Evolutionary conservation across 2,113 vertebrate genomes (phyloP).

Genomic region (Dissostichus mawsoni): DNA sequence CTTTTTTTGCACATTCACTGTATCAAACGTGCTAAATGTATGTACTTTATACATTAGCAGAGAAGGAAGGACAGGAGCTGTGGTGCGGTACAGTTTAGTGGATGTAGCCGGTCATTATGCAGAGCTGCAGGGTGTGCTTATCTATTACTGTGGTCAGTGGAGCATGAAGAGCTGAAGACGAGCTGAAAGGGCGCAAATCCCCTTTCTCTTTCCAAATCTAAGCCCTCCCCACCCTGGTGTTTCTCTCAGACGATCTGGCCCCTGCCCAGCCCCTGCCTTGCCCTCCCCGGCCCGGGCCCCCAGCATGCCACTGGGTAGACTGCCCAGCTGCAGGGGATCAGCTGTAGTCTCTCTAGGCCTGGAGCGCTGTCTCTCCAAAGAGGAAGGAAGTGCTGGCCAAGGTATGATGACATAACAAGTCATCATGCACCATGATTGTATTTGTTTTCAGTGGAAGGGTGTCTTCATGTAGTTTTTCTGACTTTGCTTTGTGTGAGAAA

Average conservation of each 20-base stretch:
- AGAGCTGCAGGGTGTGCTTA: slow-evolving; percentile 88
- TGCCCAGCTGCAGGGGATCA: slow-evolving; percentile 86
- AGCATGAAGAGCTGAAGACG: slow-evolving; percentile 88
- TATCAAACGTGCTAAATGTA: slow-evolving; percentile 30
- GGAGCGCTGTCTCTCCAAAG: slow-evolving; percentile 73
- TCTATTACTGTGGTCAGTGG: slow-evolving; percentile 88
- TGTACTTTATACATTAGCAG: slow-evolving; percentile 13
- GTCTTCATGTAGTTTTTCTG: slow-evolving; percentile 26
- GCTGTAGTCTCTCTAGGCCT: slow-evolving; percentile 73
- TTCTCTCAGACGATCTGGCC: slow-evolving; percentile 45
- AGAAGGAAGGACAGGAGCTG: slow-evolving; percentile 47
- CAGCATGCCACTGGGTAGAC: slow-evolving; percentile 65
- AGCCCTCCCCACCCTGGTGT: slow-evolving; percentile 23
- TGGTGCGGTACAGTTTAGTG: slow-evolving; percentile 76
- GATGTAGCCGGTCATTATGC: slow-evolving; percentile 86
- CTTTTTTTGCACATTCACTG: slow-evolving; percentile 8
- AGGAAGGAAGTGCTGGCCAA: slow-evolving; percentile 60
- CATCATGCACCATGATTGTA: slow-evolving; percentile 15
- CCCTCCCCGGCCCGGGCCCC: slow-evolving; percentile 79
- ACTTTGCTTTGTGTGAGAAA: neutral
- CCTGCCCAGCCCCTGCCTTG: slow-evolving; percentile 60
- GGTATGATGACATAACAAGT: slow-evolving; percentile 80
- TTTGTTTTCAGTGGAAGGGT: slow-evolving; percentile 40
- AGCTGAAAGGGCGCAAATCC: slow-evolving; percentile 86
- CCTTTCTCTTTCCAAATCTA: slow-evolving; percentile 56